A percentile compares a stretch with the other conserved stretches of the same genome.
Conservation (phyloP, 1,140 invertebrate species). For the Drosophila littoralis region DNA sequence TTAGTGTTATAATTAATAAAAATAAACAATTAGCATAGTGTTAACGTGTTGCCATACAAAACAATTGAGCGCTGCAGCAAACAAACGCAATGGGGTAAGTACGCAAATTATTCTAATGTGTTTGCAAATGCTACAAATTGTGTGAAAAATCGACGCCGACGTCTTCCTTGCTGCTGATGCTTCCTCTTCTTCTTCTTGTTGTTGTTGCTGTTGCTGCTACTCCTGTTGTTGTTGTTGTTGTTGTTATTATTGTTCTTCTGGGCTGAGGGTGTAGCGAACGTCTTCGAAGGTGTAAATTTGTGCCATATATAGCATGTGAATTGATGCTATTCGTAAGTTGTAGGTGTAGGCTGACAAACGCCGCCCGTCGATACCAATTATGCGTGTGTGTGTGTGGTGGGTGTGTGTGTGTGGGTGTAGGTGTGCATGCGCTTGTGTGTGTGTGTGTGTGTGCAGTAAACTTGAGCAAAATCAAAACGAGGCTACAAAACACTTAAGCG, state of each 20-base stretch:
- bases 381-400: conserved; percentile 8
- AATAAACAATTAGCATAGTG: conserved; percentile 54
- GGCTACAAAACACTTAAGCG: conserved; percentile 72
- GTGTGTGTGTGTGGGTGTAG: conserved; percentile 14
- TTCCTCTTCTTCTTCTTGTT: conserved; percentile 25
- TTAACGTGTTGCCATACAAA: conserved; percentile 46
- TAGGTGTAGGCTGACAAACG: conserved; percentile 41
- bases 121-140: conserved; percentile 36
- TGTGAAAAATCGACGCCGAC: conserved; percentile 79
- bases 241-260: conserved; percentile 34
- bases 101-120: not conserved
- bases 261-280: conserved; percentile 23
- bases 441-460: conserved; percentile 42
- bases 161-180: conserved; percentile 50
- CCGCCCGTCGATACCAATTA: conserved; percentile 58
- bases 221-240: conserved; percentile 26
- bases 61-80: conserved; percentile 46
- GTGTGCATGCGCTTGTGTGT: conserved; percentile 8
- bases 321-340: conserved; percentile 40
- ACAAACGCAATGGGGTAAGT: conserved; percentile 72
- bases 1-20: conserved; percentile 56
- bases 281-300: conserved; percentile 48
- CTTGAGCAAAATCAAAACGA: conserved; percentile 72
- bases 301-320: conserved; percentile 51
- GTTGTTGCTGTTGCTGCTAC: conserved; percentile 29